phyloP scores from a whole-genome alignment of 2,888 invertebrate genomes.

The Cosmia trapezina region DNA sequence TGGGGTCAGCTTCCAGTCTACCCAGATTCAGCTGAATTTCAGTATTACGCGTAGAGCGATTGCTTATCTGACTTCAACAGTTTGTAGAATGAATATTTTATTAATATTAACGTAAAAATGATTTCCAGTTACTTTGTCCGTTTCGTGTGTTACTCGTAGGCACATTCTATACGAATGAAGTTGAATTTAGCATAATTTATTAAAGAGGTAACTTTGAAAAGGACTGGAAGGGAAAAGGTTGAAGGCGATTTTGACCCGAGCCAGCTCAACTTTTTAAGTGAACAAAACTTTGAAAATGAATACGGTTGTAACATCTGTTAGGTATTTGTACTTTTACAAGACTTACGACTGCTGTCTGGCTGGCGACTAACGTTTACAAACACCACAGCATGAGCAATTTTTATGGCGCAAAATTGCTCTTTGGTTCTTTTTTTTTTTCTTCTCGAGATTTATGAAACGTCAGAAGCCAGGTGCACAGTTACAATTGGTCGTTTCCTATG shows the following conservation, averaged over 20 bases:
- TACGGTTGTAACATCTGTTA: background rate
- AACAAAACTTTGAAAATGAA: constrained; percentile 16
- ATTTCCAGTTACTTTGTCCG: background rate
- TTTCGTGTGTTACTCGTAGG: background rate
- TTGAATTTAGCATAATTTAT: constrained; percentile 27
- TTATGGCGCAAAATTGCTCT: too few relatives aligned
- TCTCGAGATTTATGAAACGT: too few relatives aligned
- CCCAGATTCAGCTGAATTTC: background rate
- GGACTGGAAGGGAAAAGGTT: constrained; percentile 17
- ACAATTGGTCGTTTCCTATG: too few relatives aligned
- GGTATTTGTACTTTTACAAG: background rate
- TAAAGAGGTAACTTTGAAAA: constrained; percentile 28
- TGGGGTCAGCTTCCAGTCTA: too few relatives aligned
- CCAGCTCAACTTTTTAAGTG: constrained; percentile 17
- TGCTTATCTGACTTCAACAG: too few relatives aligned
- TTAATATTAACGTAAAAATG: background rate
- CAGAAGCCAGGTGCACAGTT: too few relatives aligned
- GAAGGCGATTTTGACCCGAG: constrained; percentile 5
- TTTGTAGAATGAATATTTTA: background rate
- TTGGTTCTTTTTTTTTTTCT: too few relatives aligned
- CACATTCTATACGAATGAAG: background rate
- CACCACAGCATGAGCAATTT: too few relatives aligned
- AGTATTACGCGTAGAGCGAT: background rate
- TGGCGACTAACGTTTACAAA: too few relatives aligned
- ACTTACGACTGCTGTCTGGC: too few relatives aligned